phyloP scores from a whole-genome alignment of 2,888 invertebrate species.

The Eupithecia insigniata region DNA sequence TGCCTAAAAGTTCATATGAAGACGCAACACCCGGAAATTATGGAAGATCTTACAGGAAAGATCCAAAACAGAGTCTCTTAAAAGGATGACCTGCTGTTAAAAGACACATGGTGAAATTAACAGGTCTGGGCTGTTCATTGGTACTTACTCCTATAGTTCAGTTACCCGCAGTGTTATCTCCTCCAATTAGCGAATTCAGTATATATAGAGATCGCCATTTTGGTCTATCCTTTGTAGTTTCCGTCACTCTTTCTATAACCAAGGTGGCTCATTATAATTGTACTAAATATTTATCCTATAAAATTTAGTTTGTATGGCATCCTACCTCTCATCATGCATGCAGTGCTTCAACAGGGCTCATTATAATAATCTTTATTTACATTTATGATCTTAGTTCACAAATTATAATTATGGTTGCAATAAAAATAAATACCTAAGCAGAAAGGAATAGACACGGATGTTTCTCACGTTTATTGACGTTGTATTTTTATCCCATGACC shows the following conservation, averaged over 20 bases:
- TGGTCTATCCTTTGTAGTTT: neutral
- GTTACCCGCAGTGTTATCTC: neutral
- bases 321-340: too few relatives aligned
- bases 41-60: slow-evolving; percentile 25
- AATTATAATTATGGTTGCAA: neutral
- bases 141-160: neutral
- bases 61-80: neutral
- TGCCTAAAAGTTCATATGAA: slow-evolving; percentile 71
- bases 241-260: neutral
- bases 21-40: slow-evolving; percentile 64
- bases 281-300: too few relatives aligned
- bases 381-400: neutral
- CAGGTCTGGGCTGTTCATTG: neutral
- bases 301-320: neutral
- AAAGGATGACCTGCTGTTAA: neutral
- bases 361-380: neutral
- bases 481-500: neutral
- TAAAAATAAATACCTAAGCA: neutral
- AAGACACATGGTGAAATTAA: neutral
- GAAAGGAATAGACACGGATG: neutral
- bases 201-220: neutral
- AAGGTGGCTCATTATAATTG: neutral
- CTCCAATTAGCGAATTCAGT: neutral
- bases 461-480: neutral
- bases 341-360: neutral